Conservation (phyloP, 2,888 invertebrate species). For the Polylopha cassiicola region DNA sequence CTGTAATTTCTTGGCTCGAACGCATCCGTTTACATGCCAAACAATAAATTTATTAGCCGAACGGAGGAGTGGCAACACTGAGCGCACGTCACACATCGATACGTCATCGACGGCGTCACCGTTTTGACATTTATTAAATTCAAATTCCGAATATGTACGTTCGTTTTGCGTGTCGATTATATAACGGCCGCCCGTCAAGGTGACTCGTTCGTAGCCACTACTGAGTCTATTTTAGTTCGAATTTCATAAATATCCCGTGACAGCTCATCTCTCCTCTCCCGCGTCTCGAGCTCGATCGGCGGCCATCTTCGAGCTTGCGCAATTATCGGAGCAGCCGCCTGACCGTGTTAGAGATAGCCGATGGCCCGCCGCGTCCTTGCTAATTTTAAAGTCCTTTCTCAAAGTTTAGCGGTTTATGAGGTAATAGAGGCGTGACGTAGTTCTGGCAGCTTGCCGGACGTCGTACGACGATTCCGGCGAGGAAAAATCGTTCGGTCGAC, state of each 20-base stretch:
- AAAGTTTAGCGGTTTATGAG: constrained; percentile 70
- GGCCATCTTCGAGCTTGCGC: constrained; percentile 68
- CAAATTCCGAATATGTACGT: constrained; percentile 43
- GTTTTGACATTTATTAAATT: constrained; percentile 58
- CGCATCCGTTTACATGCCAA: constrained; percentile 77
- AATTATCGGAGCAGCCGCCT: constrained; percentile 54
- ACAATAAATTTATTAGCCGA: constrained; percentile 76
- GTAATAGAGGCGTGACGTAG: constrained; percentile 67
- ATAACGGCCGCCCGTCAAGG: constrained; percentile 70
- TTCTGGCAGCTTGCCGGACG: constrained; percentile 74
- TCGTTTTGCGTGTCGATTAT: constrained; percentile 55
- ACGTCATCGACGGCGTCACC: constrained; percentile 66
- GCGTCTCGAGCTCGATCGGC: constrained; percentile 59
- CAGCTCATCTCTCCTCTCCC: constrained; percentile 73
- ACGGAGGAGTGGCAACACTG: constrained; percentile 74
- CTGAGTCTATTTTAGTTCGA: constrained; percentile 73
- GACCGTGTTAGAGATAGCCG: constrained; percentile 34
- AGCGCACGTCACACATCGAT: constrained; percentile 58
- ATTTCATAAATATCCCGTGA: constrained; percentile 77
- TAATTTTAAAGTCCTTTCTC: constrained; percentile 73
- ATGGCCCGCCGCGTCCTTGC: constrained; percentile 59
- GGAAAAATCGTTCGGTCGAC: constrained; percentile 56
- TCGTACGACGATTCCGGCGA: constrained; percentile 49
- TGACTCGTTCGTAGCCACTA: constrained; percentile 71
- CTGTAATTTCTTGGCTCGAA: constrained; percentile 77